Evolutionary conservation across 1,140 invertebrate genomes (phyloP).

Genomic region (Cotesia glomerata): DNA sequence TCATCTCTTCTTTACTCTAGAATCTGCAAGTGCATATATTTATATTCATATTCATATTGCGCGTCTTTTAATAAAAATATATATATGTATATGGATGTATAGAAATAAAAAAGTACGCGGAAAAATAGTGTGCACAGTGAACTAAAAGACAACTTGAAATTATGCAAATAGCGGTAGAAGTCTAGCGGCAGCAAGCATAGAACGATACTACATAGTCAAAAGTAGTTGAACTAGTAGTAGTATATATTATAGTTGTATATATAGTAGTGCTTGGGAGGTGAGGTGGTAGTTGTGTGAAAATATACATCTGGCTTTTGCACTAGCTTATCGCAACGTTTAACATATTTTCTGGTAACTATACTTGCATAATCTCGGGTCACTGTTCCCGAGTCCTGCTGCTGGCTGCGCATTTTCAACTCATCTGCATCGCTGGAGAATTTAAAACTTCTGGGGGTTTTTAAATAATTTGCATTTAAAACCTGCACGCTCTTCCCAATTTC

Average conservation of each 20-base stretch:
- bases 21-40: not conserved
- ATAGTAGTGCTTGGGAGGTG: too few species aligned
- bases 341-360: constrained; percentile 22
- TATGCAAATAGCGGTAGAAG: constrained; percentile 18
- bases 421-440: not conserved
- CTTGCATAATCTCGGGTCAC: constrained; percentile 18
- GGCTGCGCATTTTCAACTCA: not conserved
- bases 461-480: too few species aligned
- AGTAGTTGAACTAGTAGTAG: too few species aligned
- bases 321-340: constrained; percentile 15
- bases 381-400: not conserved
- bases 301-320: constrained; percentile 7
- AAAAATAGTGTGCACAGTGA: not conserved
- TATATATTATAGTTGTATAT: too few species aligned
- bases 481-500: too few species aligned
- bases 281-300: constrained; percentile 7
- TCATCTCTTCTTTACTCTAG: too few species aligned
- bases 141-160: constrained; percentile 23
- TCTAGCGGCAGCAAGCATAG: not conserved
- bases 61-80: not conserved
- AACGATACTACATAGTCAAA: too few species aligned
- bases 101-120: not conserved
- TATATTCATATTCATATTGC: not conserved
- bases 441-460: not conserved
- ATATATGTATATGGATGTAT: not conserved